A percentile compares a stretch with the other conserved stretches of the same genome.
Evolutionary conservation across 1,140 invertebrate genomes (phyloP).

Genomic region (Cydia pomonella): DNA sequence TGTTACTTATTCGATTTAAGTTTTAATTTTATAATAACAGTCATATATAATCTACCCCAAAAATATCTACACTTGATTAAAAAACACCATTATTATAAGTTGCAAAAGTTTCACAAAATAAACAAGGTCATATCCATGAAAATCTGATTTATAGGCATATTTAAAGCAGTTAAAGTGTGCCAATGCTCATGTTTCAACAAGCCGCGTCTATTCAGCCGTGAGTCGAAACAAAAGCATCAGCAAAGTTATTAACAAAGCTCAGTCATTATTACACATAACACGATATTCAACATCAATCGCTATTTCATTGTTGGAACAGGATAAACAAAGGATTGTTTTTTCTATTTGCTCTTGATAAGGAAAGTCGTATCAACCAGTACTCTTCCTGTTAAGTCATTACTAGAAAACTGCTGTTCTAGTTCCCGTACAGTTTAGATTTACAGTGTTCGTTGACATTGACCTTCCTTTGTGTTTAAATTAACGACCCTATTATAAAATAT

Average conservation of each 20-base stretch:
- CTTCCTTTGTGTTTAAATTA: conserved; percentile 6
- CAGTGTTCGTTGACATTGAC: background rate
- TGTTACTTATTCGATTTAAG: too few relatives aligned
- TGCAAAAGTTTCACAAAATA: background rate
- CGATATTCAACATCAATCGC: background rate
- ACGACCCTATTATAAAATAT: too few relatives aligned
- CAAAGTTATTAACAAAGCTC: conserved; percentile 3
- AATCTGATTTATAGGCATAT: background rate
- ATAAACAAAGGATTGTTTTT: conserved; percentile 14
- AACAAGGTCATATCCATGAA: background rate
- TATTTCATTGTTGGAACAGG: conserved; percentile 18
- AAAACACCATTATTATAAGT: background rate
- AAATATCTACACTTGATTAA: too few relatives aligned
- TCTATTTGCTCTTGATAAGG: background rate
- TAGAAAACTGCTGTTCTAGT: background rate
- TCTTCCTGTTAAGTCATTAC: background rate
- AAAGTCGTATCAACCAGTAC: background rate
- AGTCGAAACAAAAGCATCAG: background rate
- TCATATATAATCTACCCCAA: too few relatives aligned
- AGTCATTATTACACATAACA: conserved; percentile 18
- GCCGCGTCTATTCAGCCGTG: background rate
- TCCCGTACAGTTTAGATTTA: background rate
- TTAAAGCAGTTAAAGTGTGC: conserved; percentile 7
- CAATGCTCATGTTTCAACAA: background rate
- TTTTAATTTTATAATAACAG: too few relatives aligned